A percentile compares a stretch with the other conserved stretches of the same genome.
Conservation (phyloP, 92 coral and sea anemone genomes). For the Metridium senile region DNA sequence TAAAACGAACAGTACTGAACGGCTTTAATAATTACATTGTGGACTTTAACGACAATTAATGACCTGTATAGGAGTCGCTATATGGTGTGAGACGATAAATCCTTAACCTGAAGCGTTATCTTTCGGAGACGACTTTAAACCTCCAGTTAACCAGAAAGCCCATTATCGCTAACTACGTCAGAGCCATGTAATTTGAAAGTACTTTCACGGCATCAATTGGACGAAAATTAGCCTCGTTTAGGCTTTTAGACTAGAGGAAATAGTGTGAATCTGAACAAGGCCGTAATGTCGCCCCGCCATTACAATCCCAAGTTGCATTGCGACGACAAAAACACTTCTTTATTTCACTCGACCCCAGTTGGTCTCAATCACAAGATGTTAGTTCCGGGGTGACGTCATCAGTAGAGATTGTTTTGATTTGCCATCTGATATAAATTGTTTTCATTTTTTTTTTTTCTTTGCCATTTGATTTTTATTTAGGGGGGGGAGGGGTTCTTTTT, state of each 20-base stretch:
- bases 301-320: constrained; percentile 57
- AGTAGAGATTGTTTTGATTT: not conserved
- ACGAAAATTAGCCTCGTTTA: constrained; percentile 4
- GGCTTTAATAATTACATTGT: constrained; percentile 18
- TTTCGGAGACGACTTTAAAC: not conserved
- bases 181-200: not conserved
- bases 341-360: constrained; percentile 3
- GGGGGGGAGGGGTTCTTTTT: no score
- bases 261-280: not conserved
- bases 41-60: not conserved
- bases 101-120: not conserved
- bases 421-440: not conserved
- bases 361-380: not conserved
- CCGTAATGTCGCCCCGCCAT: constrained; percentile 51
- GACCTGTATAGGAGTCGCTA: constrained; percentile 7
- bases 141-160: not conserved
- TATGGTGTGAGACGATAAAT: not conserved
- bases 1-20: not conserved
- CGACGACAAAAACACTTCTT: not conserved
- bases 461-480: no score
- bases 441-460: not conserved
- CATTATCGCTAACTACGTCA: not conserved
- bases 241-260: constrained; percentile 8
- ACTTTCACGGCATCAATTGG: constrained; percentile 1
- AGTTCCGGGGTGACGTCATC: constrained; percentile 8